phyloP scores from a whole-genome alignment of 1,140 invertebrate species.

The Orius insidiosus region DNA sequence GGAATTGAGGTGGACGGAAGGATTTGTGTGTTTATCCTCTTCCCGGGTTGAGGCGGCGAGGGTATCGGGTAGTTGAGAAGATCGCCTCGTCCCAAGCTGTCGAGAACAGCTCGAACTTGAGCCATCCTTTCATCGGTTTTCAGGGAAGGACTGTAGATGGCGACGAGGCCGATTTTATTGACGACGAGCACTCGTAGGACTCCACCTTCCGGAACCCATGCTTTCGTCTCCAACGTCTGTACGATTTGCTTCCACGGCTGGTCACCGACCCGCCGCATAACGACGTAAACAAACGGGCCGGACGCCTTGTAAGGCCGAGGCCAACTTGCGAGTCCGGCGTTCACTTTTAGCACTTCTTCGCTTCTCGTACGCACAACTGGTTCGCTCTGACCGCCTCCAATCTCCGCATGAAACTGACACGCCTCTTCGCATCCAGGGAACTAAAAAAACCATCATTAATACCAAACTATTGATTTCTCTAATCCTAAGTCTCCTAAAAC shows the following conservation, averaged over 20 bases:
- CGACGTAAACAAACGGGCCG: conserved; percentile 42
- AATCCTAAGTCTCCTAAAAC: no score
- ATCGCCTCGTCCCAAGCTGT: conserved; percentile 9
- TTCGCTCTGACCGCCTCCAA: conserved; percentile 34
- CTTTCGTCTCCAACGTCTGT: conserved; percentile 38
- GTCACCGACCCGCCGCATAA: conserved; percentile 37
- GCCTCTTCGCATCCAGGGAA: conserved; percentile 48
- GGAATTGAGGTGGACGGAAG: conserved; percentile 29
- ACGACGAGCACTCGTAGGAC: conserved; percentile 45
- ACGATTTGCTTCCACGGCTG: conserved; percentile 46
- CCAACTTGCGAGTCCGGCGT: conserved; percentile 32
- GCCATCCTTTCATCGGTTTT: conserved; percentile 5
- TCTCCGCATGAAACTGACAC: conserved; percentile 44
- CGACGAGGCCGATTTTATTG: conserved; percentile 41
- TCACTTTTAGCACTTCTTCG: conserved; percentile 38
- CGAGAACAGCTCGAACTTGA: conserved; percentile 11
- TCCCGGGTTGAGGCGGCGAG: conserved; percentile 22
- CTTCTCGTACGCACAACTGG: conserved; percentile 47
- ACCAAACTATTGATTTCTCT: no score
- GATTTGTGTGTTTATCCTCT: conserved; percentile 37
- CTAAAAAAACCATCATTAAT: no score
- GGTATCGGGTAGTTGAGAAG: not conserved
- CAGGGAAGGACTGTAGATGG: conserved; percentile 38
- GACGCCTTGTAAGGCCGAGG: conserved; percentile 34
- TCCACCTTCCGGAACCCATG: conserved; percentile 36